Evolutionary conservation across 2,113 vertebrate genomes (phyloP).

Genomic region (Pseudopodoces humilis): DNA sequence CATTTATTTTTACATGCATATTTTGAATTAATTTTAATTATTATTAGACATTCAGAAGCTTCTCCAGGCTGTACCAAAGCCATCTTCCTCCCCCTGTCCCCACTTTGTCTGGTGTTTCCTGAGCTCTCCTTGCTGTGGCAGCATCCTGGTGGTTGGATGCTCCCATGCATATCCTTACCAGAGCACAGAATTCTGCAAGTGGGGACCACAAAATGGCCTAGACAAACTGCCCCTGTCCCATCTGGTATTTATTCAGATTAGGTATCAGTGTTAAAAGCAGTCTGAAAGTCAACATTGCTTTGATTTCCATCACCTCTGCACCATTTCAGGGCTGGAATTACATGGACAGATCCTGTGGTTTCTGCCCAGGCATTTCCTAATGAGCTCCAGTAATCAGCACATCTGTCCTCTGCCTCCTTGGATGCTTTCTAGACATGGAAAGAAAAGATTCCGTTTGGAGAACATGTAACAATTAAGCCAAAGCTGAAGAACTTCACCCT

Average conservation of each 20-base stretch:
- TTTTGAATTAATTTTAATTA: neutral
- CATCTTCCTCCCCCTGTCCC: neutral
- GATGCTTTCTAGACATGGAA: neutral
- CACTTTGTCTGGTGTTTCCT: neutral
- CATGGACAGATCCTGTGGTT: neutral
- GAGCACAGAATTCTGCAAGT: neutral
- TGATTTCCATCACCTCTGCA: neutral
- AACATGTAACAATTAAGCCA: neutral
- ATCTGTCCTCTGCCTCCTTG: neutral
- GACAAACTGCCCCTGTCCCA: neutral
- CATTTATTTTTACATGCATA: neutral
- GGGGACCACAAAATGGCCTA: neutral
- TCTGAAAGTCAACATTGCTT: neutral
- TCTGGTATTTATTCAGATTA: neutral
- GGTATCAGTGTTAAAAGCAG: neutral
- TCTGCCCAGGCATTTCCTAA: neutral
- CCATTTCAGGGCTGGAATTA: accelerated
- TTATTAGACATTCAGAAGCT: neutral
- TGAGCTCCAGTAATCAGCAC: neutral
- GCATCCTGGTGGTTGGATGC: neutral
- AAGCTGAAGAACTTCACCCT: neutral
- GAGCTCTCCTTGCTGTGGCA: neutral
- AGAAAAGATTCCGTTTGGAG: neutral
- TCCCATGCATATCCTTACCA: neutral
- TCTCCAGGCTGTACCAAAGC: neutral